Evolutionary conservation across 2,888 invertebrate species (phyloP).

Genomic region (Callosobruchus maculatus): DNA sequence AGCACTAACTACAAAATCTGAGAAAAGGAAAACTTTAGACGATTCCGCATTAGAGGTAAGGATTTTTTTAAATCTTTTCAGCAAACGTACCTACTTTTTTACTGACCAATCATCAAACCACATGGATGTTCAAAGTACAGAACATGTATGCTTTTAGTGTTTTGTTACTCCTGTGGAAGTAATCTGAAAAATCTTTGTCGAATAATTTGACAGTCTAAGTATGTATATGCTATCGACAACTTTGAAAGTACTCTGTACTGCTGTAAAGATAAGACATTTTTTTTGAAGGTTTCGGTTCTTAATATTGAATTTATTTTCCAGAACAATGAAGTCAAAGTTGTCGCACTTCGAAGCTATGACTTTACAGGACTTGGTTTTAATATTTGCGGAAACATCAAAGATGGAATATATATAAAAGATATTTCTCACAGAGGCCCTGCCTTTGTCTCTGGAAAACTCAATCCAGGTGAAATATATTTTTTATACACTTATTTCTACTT

Average conservation of each 20-base stretch:
- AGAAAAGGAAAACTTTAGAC: constrained; percentile 54
- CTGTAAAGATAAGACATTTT: no score
- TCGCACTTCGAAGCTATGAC: constrained; percentile 79
- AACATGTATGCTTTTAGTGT: no score
- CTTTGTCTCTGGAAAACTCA: constrained; percentile 75
- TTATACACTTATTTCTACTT: background rate
- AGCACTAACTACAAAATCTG: constrained; percentile 42
- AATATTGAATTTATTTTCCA: constrained; percentile 37
- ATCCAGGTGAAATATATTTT: constrained; percentile 61
- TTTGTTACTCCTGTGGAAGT: no score
- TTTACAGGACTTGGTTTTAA: constrained; percentile 86
- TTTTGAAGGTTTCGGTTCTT: no score
- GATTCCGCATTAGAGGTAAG: constrained; percentile 57
- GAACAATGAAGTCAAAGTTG: constrained; percentile 59
- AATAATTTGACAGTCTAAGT: no score
- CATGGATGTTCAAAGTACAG: no score
- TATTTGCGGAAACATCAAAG: constrained; percentile 85
- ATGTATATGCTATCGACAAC: no score
- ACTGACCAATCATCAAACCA: no score
- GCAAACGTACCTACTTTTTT: no score
- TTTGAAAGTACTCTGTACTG: no score
- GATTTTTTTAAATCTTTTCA: constrained; percentile 34
- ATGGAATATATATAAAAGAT: constrained; percentile 86
- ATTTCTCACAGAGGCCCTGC: constrained; percentile 85
- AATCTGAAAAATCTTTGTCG: no score